Base-by-base conservation (phyloP, 2,113 vertebrate genomes). In the Channa argus region DNA sequence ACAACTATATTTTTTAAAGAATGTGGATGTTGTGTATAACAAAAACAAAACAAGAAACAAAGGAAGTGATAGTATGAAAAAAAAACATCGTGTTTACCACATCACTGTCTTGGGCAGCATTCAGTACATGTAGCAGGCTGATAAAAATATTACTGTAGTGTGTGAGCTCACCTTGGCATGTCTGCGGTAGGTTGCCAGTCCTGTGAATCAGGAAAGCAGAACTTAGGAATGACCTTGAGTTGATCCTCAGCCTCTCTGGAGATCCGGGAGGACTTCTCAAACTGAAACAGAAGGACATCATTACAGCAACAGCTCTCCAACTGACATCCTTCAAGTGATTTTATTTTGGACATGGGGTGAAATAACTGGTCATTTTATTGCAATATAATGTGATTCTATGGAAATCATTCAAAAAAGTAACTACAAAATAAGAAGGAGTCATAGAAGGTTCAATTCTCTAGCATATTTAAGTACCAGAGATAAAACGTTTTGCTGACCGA, bases 201-300 rank as follows among this genome's bases (percentile, higher is more conserved):
- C 65, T 95, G 93, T 13, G 95, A 92, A 88, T 99, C 98, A 1
- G 98, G 98, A 90, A 99, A 99, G 92, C 98, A 99, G 92, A 99
- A 99, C 71, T 93, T 96, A 4, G 98, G 98, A 87, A 99, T 99
- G 80, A 97, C 96, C 88, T 95, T 98, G 36, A 99, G 94, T 76
- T 97, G 95, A 77, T 99, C 98, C 68, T 99, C 98, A 0, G 95
- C 96, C 68, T 99, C 97, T 88, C 90, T 97, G 49, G 97, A 96
- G 37, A 96, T 89, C 63, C 94, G 95, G 61, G 96, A 95, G 8
- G 95, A 94, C 86, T 97, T 96, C 77, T 99, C 97, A 90, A 95
- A 94, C 98, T 99, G 74, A 89, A 93, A 74, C 84, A 4, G 50
- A 71, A 3, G 43, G n/a, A 39, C 6, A 63, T 77, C 8, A 75